Evolutionary conservation across 2,888 invertebrate species (phyloP).

Genomic region (Morpho helenor): DNA sequence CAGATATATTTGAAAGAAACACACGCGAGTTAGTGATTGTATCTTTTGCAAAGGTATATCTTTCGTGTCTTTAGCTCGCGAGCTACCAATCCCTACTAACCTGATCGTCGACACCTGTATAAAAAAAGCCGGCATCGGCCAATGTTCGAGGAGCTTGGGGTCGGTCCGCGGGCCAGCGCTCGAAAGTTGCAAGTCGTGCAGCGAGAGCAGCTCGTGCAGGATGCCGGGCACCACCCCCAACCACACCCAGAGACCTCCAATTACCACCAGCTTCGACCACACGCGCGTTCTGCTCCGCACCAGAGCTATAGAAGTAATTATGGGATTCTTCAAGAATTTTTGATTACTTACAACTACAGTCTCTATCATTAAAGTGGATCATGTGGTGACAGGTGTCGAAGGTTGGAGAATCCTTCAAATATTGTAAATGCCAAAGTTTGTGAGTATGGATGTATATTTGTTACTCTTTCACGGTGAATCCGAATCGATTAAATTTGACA

Average conservation of each 20-base stretch:
- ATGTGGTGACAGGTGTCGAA: no score
- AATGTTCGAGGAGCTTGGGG: slow-evolving; percentile 87
- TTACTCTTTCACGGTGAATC: no score
- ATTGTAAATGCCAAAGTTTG: no score
- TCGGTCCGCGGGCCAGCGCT: slow-evolving; percentile 86
- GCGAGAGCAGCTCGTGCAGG: slow-evolving; percentile 84
- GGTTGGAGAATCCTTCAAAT: no score
- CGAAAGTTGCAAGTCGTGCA: slow-evolving; percentile 83
- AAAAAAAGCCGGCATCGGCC: slow-evolving; percentile 94
- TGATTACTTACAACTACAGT: no score
- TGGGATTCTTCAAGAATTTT: not conserved
- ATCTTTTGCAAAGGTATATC: no score
- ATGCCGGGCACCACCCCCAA: slow-evolving; percentile 73
- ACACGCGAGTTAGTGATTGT: no score
- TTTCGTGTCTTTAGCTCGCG: no score
- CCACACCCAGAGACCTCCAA: slow-evolving; percentile 62
- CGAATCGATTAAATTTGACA: no score
- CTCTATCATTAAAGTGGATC: no score
- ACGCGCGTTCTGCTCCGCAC: slow-evolving; percentile 59
- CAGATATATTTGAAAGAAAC: no score
- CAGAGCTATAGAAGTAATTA: slow-evolving; percentile 40
- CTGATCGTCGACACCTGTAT: slow-evolving; percentile 85
- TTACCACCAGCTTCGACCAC: slow-evolving; percentile 53
- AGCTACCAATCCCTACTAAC: slow-evolving; percentile 37
- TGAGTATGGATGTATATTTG: no score